Percentiles rank a stretch among this genome's conserved stretches.
Conservation (phyloP, 2,797 vertebrate genomes). For the Siniperca obscura region DNA sequence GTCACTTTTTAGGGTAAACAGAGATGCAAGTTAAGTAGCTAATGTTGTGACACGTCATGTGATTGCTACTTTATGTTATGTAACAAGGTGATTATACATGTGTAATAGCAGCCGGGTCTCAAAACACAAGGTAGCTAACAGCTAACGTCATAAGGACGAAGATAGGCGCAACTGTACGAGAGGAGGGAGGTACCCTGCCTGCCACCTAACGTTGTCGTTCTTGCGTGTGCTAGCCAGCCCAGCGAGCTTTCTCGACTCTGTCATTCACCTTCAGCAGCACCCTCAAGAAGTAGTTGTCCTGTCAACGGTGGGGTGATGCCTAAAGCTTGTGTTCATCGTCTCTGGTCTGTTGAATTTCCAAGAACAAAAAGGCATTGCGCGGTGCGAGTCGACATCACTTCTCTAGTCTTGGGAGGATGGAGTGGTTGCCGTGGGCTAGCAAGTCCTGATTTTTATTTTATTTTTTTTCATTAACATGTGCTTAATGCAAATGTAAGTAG, state of each 20-base stretch:
- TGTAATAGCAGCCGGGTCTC: conserved; percentile 12
- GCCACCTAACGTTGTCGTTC: conserved; percentile 64
- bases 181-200: conserved; percentile 79
- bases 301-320: conserved; percentile 79
- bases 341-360: conserved; percentile 50
- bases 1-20: conserved; percentile 57
- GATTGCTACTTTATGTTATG: background rate
- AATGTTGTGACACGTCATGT: background rate
- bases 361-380: conserved; percentile 45
- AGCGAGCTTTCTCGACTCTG: conserved; percentile 75
- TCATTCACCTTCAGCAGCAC: conserved; percentile 83
- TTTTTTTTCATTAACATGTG: conserved; percentile 56
- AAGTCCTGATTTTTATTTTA: conserved; percentile 54
- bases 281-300: conserved; percentile 76
- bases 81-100: background rate
- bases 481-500: conserved; percentile 64
- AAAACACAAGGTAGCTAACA: conserved; percentile 52
- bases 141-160: conserved; percentile 73
- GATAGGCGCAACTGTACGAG: conserved; percentile 71
- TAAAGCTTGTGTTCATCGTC: conserved; percentile 48
- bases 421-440: conserved; percentile 69
- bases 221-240: conserved; percentile 68
- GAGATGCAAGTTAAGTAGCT: conserved; percentile 13
- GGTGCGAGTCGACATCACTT: conserved; percentile 66
- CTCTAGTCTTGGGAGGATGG: conserved; percentile 73